These are phyloP conservation scores for Lutjanus argentimaculatus DNA, from an alignment of 2,797 vertebrate species.

Conservation along the genomic window DNA sequence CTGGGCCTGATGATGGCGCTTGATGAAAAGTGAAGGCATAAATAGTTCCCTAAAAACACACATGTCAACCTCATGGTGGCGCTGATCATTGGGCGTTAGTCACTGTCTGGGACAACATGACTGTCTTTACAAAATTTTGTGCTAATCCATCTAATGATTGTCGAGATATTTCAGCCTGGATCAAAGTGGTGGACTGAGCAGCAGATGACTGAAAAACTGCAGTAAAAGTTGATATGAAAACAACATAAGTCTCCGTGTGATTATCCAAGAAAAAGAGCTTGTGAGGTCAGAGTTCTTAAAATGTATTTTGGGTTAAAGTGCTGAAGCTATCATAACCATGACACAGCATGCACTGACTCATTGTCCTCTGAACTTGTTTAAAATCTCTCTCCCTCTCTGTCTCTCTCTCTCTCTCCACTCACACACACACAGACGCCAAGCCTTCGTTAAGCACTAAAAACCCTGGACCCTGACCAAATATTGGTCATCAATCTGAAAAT, in stretches of 20 bases:
- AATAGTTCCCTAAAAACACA: too few relatives aligned
- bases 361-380: constrained; percentile 10
- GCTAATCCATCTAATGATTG: background rate
- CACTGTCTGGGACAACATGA: too few relatives aligned
- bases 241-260: background rate
- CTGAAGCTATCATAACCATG: background rate
- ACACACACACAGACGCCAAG: constrained; percentile 1
- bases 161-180: background rate
- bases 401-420: background rate
- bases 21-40: too few relatives aligned
- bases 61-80: background rate
- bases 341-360: background rate
- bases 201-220: background rate
- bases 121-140: too few relatives aligned
- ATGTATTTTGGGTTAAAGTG: constrained; percentile 9
- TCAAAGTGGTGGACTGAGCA: background rate
- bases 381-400: background rate
- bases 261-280: constrained; percentile 1
- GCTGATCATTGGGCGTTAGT: background rate
- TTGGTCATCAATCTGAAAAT: constrained; percentile 74
- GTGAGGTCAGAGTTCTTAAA: background rate
- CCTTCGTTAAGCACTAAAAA: constrained; percentile 39
- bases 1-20: too few relatives aligned
- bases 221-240: background rate
- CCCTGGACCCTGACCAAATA: constrained; percentile 53